These are phyloP conservation scores for Falco punctatus DNA, from an alignment of 2,113 vertebrate species.

Conservation along the genomic window DNA sequence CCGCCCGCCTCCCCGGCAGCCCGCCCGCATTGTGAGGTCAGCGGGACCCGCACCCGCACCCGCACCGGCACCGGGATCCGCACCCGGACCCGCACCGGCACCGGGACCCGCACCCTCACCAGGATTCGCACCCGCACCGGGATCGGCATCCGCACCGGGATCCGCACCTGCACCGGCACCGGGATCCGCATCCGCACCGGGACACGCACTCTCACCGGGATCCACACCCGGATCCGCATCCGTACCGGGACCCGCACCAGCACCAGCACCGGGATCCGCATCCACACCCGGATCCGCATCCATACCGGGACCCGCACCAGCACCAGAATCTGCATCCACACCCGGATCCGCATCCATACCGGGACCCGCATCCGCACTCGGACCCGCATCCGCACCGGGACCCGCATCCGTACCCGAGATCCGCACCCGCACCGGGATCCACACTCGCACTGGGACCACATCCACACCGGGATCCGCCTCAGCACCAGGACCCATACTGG, in stretches of 20 bases:
- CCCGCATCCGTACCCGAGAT: not conserved
- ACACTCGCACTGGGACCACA: not conserved
- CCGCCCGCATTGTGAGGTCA: slow-evolving; percentile 65
- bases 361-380: not conserved
- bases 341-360: not conserved
- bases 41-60: not conserved
- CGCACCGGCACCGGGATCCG: not conserved
- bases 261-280: not conserved
- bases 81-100: not conserved
- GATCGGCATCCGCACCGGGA: not conserved
- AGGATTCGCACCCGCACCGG: not conserved
- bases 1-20: not conserved
- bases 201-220: too few relatives aligned
- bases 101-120: not conserved
- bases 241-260: not conserved
- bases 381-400: too few relatives aligned
- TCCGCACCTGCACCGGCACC: not conserved
- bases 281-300: too few relatives aligned
- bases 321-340: too few relatives aligned
- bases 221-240: not conserved
- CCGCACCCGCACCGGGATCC: not conserved
- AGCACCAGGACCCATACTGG: not conserved
- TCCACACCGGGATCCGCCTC: too few relatives aligned
- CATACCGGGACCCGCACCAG: not conserved
- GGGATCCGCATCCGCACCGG: too few relatives aligned